phyloP scores from a whole-genome alignment of 2,113 vertebrate genomes.

The Carassius auratus region DNA sequence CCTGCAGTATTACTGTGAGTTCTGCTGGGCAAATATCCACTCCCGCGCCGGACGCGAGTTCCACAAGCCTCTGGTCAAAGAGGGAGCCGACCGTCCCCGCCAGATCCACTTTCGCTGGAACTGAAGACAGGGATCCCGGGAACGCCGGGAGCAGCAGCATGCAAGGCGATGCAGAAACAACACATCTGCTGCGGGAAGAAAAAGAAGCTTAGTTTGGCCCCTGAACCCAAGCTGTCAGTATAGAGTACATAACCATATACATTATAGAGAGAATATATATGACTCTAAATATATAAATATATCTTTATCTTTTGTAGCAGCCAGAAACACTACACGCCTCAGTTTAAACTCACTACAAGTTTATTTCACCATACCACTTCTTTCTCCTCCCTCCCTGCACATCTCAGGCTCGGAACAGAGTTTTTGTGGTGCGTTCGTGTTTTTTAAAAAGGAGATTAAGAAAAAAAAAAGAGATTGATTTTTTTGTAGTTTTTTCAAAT shows the following conservation, averaged over 20 bases:
- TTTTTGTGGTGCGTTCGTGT: constrained; percentile 99
- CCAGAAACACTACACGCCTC: constrained; percentile 96
- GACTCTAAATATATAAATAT: constrained; percentile 65
- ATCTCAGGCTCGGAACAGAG: constrained; percentile 95
- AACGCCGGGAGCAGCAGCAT: constrained; percentile 63
- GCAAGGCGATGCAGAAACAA: constrained; percentile 78
- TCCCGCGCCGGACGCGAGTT: constrained; percentile 96
- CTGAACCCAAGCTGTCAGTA: constrained; percentile 84
- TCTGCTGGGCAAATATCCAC: constrained; percentile 99
- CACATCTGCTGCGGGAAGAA: constrained; percentile 82
- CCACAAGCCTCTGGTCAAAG: constrained; percentile 98
- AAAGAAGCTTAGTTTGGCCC: constrained; percentile 87
- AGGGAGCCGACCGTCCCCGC: constrained; percentile 95
- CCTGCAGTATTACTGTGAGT: constrained; percentile 99
- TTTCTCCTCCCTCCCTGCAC: constrained; percentile 83
- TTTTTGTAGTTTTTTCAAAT: constrained; percentile 96
- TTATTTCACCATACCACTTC: constrained; percentile 48
- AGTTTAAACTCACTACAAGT: constrained; percentile 48
- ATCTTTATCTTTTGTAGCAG: constrained; percentile 96
- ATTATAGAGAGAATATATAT: constrained; percentile 77
- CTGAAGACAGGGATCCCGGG: constrained; percentile 66
- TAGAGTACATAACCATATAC: constrained; percentile 80
- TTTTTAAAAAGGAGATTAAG: constrained; percentile 80
- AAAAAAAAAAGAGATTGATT: constrained; percentile 84
- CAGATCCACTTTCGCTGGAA: constrained; percentile 99